These are phyloP conservation scores for Xenotilapia flavipinnis DNA, from an alignment of 2,113 vertebrate species.

Conservation along the genomic window DNA sequence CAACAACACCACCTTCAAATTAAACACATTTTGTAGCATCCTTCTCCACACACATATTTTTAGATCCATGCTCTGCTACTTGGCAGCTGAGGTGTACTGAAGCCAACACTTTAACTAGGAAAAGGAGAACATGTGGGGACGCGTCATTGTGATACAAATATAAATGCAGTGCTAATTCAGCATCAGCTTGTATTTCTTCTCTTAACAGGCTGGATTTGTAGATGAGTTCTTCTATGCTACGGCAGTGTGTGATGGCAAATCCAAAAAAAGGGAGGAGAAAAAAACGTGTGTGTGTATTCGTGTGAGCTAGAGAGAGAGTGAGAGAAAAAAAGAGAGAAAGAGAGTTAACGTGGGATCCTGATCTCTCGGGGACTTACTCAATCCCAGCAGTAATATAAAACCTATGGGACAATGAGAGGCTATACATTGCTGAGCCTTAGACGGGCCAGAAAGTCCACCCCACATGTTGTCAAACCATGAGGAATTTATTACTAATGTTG, in stretches of 20 bases:
- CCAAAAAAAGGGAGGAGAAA: not conserved
- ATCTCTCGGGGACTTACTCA: constrained; percentile 52
- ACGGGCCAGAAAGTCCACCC: constrained; percentile 54
- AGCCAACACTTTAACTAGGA: constrained; percentile 17
- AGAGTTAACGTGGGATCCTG: constrained; percentile 44
- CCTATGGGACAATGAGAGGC: constrained; percentile 59
- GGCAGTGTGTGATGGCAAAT: constrained; percentile 28
- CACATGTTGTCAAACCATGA: constrained; percentile 71
- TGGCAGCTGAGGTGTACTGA: constrained; percentile 12
- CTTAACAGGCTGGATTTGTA: constrained; percentile 51
- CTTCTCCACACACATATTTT: not conserved
- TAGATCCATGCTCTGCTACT: not conserved
- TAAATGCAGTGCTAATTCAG: constrained; percentile 28
- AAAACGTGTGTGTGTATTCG: not conserved
- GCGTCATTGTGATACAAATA: constrained; percentile 29
- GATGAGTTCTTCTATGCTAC: not conserved
- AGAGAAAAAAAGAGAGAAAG: not conserved
- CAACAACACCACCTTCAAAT: not conserved
- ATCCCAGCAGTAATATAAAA: constrained; percentile 69
- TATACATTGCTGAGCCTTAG: constrained; percentile 26
- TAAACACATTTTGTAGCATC: not conserved
- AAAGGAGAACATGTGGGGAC: constrained; percentile 28
- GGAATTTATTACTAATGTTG: constrained; percentile 77
- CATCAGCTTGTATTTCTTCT: constrained; percentile 50
- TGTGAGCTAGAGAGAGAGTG: not conserved